Base-by-base conservation (phyloP, 64 coral and sea anemone species). In the Catalaphyllia jardinei region DNA sequence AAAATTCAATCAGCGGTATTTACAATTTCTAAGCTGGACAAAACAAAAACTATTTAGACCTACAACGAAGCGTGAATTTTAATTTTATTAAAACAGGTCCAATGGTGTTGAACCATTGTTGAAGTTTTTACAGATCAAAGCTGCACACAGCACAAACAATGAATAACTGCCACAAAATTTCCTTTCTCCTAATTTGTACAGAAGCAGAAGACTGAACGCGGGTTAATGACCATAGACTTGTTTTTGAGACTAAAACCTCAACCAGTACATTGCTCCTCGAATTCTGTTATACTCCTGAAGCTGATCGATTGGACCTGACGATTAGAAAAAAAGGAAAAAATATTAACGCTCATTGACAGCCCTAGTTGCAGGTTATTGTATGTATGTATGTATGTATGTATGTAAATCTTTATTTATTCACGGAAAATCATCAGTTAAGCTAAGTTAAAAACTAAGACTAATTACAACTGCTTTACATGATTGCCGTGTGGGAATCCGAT, bases 251-350 rank as follows among this genome's bases (percentile, higher is more conserved):
- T 93, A 99, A 20, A 99, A 64, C 60, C 97, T 92, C n/a, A 95
- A 78, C 97, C 97, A 99, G 75, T 95, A 99, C 97, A 99, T 99
- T 0, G 83, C 91, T 39, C 94, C 94, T 27, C 97, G 82, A 6
- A 99, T 30, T 69, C 97, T 91, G 79, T 99, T 99, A 49, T 99
- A 99, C 69, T 99, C 97, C 29, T 94, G 94, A 31, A 99, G 75
- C 77, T 93, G 94, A 50, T 99, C 97, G 15, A 99, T 84, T 62
- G 97, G 97, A 16, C 97, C 97, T 99, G 75, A 75, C 86, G 87
- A 20, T 57, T 8, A 77, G 2, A 89, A 86, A 57, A 57, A 57
- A 15, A 15, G 0, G 54, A 57, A 57, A 54, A 57, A 16, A 57
- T 57, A 57, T 57, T 14, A 57, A 13, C 54, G 54, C 54, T 57